Evolutionary conservation across 2,888 invertebrate species (phyloP).

Genomic region (Kuschelorhynchus macadamiae): DNA sequence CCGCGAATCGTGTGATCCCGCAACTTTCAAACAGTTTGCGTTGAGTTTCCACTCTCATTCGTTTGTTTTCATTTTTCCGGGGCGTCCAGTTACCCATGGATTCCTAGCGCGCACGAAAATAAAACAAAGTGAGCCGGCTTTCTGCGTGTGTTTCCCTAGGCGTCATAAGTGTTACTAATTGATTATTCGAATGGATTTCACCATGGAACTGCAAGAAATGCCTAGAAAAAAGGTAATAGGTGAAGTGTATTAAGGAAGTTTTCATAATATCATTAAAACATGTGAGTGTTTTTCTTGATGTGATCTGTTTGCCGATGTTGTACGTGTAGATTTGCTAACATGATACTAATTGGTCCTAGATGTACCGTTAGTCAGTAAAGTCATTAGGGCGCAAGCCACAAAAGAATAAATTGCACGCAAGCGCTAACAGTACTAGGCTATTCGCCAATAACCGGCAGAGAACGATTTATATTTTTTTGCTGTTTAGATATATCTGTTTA

Average conservation of each 20-base stretch:
- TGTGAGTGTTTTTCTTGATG: conserved; percentile 28
- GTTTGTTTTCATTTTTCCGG: conserved; percentile 19
- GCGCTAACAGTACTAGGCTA: too few relatives aligned
- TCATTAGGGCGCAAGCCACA: too few relatives aligned
- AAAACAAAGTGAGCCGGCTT: background rate
- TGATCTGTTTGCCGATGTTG: background rate
- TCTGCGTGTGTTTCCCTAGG: background rate
- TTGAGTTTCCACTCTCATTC: conserved; percentile 16
- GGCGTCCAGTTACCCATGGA: conserved; percentile 15
- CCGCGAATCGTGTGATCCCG: conserved; percentile 24
- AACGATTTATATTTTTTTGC: too few relatives aligned
- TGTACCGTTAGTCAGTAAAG: too few relatives aligned
- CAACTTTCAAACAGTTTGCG: conserved; percentile 29
- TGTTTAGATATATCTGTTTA: too few relatives aligned
- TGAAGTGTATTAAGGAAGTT: conserved; percentile 21
- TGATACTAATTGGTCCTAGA: too few relatives aligned
- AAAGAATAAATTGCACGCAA: too few relatives aligned
- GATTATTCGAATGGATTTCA: background rate
- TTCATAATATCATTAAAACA: conserved; percentile 33
- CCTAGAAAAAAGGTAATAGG: conserved; percentile 47
- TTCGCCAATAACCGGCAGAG: too few relatives aligned
- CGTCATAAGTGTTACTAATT: too few relatives aligned
- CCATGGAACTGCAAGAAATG: conserved; percentile 54
- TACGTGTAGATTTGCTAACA: too few relatives aligned
- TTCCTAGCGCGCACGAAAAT: background rate